phyloP scores from a whole-genome alignment of 2,113 vertebrate species.

The Hypanus sabinus region DNA sequence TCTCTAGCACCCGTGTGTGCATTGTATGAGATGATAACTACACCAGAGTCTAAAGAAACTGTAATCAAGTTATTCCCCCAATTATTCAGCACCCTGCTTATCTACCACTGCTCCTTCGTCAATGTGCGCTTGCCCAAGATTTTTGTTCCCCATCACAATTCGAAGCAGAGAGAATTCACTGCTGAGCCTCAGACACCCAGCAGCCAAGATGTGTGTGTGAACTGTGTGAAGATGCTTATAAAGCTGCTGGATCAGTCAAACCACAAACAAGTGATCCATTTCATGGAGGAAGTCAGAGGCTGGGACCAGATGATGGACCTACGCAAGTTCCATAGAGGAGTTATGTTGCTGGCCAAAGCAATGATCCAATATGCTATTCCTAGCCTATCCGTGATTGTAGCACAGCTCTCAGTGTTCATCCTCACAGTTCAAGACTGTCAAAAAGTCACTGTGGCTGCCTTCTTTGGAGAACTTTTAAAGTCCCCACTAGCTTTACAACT shows the following conservation, averaged over 20 bases:
- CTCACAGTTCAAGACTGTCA: neutral
- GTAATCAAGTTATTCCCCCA: conserved; percentile 17
- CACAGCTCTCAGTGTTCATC: neutral
- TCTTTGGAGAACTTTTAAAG: neutral
- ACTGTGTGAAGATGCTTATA: neutral
- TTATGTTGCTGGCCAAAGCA: neutral
- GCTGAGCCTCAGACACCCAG: neutral
- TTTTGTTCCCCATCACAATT: neutral
- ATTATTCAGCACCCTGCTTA: conserved; percentile 69
- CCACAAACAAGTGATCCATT: neutral
- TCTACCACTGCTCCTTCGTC: conserved; percentile 71
- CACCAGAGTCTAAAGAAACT: conserved; percentile 32
- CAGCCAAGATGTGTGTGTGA: neutral
- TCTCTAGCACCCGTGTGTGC: conserved; percentile 75
- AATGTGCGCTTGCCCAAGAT: conserved; percentile 67
- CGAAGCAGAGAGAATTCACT: neutral
- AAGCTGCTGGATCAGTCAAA: neutral
- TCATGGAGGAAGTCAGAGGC: neutral
- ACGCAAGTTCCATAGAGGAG: neutral
- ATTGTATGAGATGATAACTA: conserved; percentile 69
- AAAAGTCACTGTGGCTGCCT: neutral
- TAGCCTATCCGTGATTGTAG: neutral
- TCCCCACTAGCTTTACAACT: neutral
- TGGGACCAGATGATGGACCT: neutral
- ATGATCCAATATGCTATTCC: neutral